These are phyloP conservation scores for Cantharis nigra DNA, from an alignment of 2,888 invertebrate species.

Conservation along the genomic window DNA sequence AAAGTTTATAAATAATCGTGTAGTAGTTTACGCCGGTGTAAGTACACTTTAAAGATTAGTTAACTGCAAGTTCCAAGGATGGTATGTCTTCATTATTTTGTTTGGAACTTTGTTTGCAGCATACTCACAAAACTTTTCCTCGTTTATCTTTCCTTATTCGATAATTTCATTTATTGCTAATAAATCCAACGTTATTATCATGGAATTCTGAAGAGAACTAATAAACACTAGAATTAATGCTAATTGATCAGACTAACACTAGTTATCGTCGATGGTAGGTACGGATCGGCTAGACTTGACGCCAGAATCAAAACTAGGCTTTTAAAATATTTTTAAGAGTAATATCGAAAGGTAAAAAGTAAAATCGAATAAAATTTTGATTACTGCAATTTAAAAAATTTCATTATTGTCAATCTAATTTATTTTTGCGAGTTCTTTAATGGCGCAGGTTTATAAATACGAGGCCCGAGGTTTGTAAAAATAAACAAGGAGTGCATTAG, in stretches of 20 bases:
- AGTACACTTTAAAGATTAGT: constrained; percentile 29
- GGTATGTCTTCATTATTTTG: constrained; percentile 31
- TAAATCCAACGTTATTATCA: not conserved
- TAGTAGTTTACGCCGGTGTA: constrained; percentile 19
- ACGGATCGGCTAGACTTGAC: too few species aligned
- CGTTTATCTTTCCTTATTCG: constrained; percentile 27
- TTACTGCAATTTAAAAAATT: not conserved
- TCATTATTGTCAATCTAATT: not conserved
- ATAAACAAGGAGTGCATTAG: not conserved
- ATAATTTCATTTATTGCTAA: not conserved
- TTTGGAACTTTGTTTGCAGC: constrained; percentile 18
- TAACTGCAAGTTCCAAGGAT: constrained; percentile 16
- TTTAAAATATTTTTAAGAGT: too few species aligned
- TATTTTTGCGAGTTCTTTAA: not conserved
- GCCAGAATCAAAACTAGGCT: too few species aligned
- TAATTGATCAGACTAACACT: too few species aligned
- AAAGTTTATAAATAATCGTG: constrained; percentile 13
- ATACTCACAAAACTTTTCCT: constrained; percentile 24
- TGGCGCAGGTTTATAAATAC: not conserved
- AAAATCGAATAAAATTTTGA: not conserved
- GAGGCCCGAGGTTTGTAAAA: not conserved
- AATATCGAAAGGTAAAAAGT: not conserved
- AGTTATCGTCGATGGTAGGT: too few species aligned
- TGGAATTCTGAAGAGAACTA: not conserved
- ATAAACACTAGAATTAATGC: too few species aligned